Evolutionary conservation across 1,140 invertebrate genomes (phyloP).

Genomic region (Drosophila parvula): DNA sequence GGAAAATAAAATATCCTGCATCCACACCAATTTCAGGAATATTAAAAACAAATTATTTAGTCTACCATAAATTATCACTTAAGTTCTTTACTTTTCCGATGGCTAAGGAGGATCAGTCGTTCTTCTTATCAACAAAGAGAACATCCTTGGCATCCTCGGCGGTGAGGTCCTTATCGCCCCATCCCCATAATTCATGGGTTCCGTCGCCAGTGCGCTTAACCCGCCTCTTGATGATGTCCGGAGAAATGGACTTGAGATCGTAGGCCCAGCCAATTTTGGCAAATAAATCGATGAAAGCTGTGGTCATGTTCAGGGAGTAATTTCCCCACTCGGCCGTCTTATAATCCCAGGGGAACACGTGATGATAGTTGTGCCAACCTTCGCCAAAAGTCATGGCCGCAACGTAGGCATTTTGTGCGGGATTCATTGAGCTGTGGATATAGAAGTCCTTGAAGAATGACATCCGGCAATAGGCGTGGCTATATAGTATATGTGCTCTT

Average conservation of each 20-base stretch:
- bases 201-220: conserved; percentile 92
- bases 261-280: conserved; percentile 94
- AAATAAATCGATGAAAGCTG: conserved; percentile 93
- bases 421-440: conserved; percentile 88
- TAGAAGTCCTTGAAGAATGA: background rate
- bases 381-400: conserved; percentile 91
- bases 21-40: background rate
- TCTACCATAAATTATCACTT: conserved; percentile 8
- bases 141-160: conserved; percentile 87
- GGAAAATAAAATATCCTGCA: background rate
- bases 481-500: conserved; percentile 63
- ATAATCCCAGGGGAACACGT: conserved; percentile 97
- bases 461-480: conserved; percentile 24
- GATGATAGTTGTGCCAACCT: conserved; percentile 98
- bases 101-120: background rate
- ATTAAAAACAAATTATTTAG: background rate
- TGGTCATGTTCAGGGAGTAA: conserved; percentile 92
- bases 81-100: background rate
- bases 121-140: conserved; percentile 7
- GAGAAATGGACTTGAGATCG: conserved; percentile 92
- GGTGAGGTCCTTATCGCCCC: conserved; percentile 91
- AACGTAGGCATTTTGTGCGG: conserved; percentile 89
- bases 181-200: conserved; percentile 91
- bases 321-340: conserved; percentile 93
- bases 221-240: conserved; percentile 88